phyloP scores from a whole-genome alignment of 2,797 vertebrate species.

The Chrosomus eos region DNA sequence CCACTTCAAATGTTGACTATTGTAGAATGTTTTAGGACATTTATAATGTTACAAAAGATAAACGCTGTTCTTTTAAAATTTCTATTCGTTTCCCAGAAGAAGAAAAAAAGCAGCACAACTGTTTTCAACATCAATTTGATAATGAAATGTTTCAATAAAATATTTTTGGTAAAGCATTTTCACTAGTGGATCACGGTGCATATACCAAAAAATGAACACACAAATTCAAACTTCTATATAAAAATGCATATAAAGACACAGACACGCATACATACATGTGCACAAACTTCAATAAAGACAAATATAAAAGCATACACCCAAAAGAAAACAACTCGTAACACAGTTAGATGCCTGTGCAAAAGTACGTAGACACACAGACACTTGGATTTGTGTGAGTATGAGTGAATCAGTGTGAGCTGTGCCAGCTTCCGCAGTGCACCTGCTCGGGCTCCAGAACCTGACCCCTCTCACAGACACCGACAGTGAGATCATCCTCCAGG shows the following conservation, averaged over 20 bases:
- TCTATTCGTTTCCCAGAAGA: too few species aligned
- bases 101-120: too few species aligned
- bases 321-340: neutral
- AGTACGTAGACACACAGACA: neutral
- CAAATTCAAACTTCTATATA: too few species aligned
- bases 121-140: too few species aligned
- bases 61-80: neutral
- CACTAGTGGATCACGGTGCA: too few species aligned
- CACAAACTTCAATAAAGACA: neutral
- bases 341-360: neutral
- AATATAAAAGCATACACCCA: neutral
- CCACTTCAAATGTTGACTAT: too few species aligned
- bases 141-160: too few species aligned
- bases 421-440: slow-evolving; percentile 49
- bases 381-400: neutral
- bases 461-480: slow-evolving; percentile 30
- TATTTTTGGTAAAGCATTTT: too few species aligned
- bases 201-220: too few species aligned
- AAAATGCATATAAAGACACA: neutral
- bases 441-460: slow-evolving; percentile 42
- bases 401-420: neutral
- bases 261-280: neutral
- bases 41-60: neutral
- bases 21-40: neutral
- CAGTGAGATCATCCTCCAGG: slow-evolving; percentile 47